Base-by-base conservation (phyloP, 2,113 vertebrate species). In the Candoia aspera region DNA sequence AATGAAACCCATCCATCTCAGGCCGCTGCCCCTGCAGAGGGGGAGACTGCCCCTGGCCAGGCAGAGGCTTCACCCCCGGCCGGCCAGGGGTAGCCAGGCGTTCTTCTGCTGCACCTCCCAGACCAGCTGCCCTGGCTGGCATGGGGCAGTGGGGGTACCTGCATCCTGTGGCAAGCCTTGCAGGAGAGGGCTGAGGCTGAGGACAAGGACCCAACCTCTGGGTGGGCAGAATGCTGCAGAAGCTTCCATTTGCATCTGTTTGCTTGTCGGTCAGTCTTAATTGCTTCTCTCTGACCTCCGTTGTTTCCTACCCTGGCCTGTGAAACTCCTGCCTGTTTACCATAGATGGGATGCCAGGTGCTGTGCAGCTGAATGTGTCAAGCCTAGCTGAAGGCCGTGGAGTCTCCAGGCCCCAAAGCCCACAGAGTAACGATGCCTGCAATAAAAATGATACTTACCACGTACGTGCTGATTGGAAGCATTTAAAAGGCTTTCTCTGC, bases 1-100 rank as follows among this genome's bases (percentile, higher is more conserved):
- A 60, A 83, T 84, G 86, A 88, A 88, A 59, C 46, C 29, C 55
- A 88, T 88, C 68, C 21, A 53, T 88, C 86, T 42, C 84, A 33
- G 8, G 21, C 89, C 12, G 53, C 10, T 11, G 53, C 24, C 37
- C 33, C 55, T 23, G 46, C 53, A 42, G 49, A 29, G 0, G 23
- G 13, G 6, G 42, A 21, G 23, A 29, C 21, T 23, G 6, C 6
- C 79, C 1, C 15, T 57, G 23, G 57, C 26, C 9, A 10, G 2
- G 8, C 6, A 17, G 15, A 79, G 68, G 68, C 15, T 33, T 6
- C 46, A 5, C 24, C 46, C 10, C 54, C 10, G 0, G 17, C 8
- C 54, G 2, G 19, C 10, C 49, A 19, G 26, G 84, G 12, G 5
- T 29, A 85, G 24, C 23, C 6, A 46, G 24, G 84, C 46, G 24